These are phyloP conservation scores for Cylas formicarius DNA, from an alignment of 1,140 invertebrate genomes.

Conservation along the genomic window DNA sequence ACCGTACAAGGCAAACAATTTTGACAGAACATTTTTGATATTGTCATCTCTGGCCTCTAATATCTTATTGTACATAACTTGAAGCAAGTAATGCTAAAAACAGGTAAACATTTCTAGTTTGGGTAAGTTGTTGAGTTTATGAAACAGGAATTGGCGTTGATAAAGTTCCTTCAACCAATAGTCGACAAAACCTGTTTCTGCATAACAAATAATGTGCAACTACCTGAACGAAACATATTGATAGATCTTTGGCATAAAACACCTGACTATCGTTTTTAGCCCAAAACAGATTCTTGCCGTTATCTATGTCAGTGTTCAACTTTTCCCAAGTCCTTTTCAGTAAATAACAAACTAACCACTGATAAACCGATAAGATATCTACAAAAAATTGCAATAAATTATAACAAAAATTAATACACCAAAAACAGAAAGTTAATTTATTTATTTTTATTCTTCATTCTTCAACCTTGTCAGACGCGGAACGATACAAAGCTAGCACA, in stretches of 20 bases:
- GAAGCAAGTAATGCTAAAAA: conserved; percentile 56
- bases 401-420: conserved; percentile 13
- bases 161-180: too few species aligned
- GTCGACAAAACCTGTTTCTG: too few species aligned
- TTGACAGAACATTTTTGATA: conserved; percentile 52
- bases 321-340: conserved; percentile 60
- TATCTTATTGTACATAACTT: conserved; percentile 51
- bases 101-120: conserved; percentile 9
- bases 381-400: conserved; percentile 35
- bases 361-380: conserved; percentile 67
- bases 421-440: too few species aligned
- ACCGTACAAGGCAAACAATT: conserved; percentile 64
- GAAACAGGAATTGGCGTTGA: too few species aligned
- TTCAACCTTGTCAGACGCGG: too few species aligned
- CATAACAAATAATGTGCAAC: conserved; percentile 14
- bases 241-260: conserved; percentile 66
- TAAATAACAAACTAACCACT: conserved; percentile 80
- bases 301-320: conserved; percentile 48
- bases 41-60: conserved; percentile 44
- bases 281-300: conserved; percentile 60
- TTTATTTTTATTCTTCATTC: too few species aligned
- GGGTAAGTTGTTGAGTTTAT: too few species aligned
- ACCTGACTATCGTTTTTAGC: conserved; percentile 77
- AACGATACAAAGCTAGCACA: too few species aligned
- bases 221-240: conserved; percentile 69